Conservation (phyloP, 1,140 invertebrate species). For the Hyles euphorbiae region DNA sequence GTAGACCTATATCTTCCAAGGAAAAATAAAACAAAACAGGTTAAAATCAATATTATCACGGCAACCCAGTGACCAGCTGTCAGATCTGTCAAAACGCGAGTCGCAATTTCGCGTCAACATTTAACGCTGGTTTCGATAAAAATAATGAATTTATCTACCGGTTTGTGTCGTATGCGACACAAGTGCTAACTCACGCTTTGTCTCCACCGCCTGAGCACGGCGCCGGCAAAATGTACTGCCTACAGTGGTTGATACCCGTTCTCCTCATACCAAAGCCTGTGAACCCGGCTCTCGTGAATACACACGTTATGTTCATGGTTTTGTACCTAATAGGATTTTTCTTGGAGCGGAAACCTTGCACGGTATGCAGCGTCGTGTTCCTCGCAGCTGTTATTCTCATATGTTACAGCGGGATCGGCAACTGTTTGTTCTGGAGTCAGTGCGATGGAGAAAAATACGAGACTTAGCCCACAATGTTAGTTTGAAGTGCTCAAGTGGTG, state of each 20-base stretch:
- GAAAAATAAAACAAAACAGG: no score
- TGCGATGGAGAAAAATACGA: constrained; percentile 86
- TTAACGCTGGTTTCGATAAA: constrained; percentile 10
- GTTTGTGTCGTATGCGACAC: constrained; percentile 54
- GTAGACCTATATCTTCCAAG: no score
- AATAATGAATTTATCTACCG: constrained; percentile 41
- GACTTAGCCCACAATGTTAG: constrained; percentile 64
- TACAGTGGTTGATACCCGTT: constrained; percentile 98
- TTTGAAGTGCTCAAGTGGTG: constrained; percentile 47
- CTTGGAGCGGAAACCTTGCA: constrained; percentile 96
- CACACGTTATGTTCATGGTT: constrained; percentile 97
- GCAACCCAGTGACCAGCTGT: neutral
- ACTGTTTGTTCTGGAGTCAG: constrained; percentile 93
- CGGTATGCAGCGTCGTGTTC: constrained; percentile 96
- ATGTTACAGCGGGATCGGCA: constrained; percentile 96
- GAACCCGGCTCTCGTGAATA: constrained; percentile 95
- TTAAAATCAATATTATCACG: neutral
- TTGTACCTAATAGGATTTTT: constrained; percentile 96
- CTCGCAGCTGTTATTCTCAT: constrained; percentile 93
- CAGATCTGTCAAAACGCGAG: neutral
- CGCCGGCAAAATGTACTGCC: constrained; percentile 91
- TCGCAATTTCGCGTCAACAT: constrained; percentile 1
- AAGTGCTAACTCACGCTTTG: constrained; percentile 29
- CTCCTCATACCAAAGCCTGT: constrained; percentile 97
- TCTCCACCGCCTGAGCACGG: constrained; percentile 13